Evolutionary conservation across 2,797 vertebrate species (phyloP).

Genomic region (Tolypeutes matacus): DNA sequence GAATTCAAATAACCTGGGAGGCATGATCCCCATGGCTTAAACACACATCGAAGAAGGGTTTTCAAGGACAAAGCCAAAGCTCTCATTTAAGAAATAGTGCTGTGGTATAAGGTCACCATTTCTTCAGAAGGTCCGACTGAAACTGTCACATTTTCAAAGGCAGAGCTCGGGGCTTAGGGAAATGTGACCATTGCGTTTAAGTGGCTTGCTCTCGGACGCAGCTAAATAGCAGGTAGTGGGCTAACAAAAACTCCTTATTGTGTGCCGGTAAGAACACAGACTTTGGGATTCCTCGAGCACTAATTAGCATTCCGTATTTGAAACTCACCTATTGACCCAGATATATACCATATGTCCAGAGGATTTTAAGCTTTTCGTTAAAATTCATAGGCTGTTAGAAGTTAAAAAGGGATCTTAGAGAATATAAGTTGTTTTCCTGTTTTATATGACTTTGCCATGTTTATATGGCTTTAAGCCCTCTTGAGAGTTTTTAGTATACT

Average conservation of each 20-base stretch:
- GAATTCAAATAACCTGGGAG: constrained; percentile 38
- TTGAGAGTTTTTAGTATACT: constrained; percentile 12
- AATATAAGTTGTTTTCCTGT: neutral
- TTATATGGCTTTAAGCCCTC: constrained; percentile 23
- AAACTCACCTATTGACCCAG: constrained; percentile 41
- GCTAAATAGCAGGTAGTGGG: neutral
- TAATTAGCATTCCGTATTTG: constrained; percentile 40
- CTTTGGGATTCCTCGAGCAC: neutral
- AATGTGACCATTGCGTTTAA: neutral
- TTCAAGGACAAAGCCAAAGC: neutral
- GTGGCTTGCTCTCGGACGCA: neutral
- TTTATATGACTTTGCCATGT: constrained; percentile 11
- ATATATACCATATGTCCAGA: neutral
- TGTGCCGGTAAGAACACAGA: neutral
- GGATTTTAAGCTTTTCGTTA: constrained; percentile 40
- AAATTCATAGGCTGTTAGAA: neutral
- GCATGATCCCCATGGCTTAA: neutral
- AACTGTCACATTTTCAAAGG: constrained; percentile 57
- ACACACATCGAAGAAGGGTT: neutral
- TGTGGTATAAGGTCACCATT: neutral
- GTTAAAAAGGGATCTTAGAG: neutral
- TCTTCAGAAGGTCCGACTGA: neutral
- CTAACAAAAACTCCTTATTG: constrained; percentile 40
- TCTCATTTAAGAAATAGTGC: constrained; percentile 44
- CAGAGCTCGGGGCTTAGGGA: neutral